Percentiles rank a stretch among this genome's conserved stretches.
Conservation (phyloP, 2,797 vertebrate species). For the Myripristis murdjan region DNA sequence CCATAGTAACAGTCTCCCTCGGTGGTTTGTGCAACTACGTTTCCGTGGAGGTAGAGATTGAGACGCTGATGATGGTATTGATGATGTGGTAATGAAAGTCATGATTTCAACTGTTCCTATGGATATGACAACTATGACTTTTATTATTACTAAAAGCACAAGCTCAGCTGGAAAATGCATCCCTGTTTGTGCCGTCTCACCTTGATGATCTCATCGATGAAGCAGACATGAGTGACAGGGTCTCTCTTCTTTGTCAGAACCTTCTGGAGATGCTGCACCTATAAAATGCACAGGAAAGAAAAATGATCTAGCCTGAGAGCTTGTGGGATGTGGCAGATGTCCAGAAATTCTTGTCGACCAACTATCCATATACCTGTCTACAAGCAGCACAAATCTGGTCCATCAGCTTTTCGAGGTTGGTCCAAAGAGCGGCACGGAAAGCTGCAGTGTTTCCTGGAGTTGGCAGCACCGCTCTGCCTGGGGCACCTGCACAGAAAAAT, state of each 20-base stretch:
- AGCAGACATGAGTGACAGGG: constrained; percentile 96
- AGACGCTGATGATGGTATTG: constrained; percentile 9
- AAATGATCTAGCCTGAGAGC: too few species aligned
- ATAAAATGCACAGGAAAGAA: constrained; percentile 8
- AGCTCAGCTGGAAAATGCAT: neutral
- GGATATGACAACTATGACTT: neutral
- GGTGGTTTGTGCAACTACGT: constrained; percentile 34
- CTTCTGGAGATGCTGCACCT: constrained; percentile 98
- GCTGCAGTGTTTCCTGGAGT: constrained; percentile 95
- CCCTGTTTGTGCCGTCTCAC: constrained; percentile 73
- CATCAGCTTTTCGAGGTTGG: constrained; percentile 97
- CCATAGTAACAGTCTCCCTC: constrained; percentile 65
- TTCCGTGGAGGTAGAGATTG: constrained; percentile 21
- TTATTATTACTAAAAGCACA: too few species aligned
- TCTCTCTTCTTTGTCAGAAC: constrained; percentile 96
- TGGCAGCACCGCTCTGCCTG: constrained; percentile 94
- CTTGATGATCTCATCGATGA: constrained; percentile 97
- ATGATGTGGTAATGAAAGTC: constrained; percentile 28
- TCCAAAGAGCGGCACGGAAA: constrained; percentile 98
- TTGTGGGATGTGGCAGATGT: too few species aligned
- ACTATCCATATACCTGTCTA: constrained; percentile 75
- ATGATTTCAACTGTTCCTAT: constrained; percentile 20
- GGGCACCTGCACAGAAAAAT: constrained; percentile 82
- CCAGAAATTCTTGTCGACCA: neutral
- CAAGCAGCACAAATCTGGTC: constrained; percentile 96